Percentiles rank a stretch among this genome's conserved stretches.
phyloP scores from a whole-genome alignment of 1,140 invertebrate species.

The Euura lappo region DNA sequence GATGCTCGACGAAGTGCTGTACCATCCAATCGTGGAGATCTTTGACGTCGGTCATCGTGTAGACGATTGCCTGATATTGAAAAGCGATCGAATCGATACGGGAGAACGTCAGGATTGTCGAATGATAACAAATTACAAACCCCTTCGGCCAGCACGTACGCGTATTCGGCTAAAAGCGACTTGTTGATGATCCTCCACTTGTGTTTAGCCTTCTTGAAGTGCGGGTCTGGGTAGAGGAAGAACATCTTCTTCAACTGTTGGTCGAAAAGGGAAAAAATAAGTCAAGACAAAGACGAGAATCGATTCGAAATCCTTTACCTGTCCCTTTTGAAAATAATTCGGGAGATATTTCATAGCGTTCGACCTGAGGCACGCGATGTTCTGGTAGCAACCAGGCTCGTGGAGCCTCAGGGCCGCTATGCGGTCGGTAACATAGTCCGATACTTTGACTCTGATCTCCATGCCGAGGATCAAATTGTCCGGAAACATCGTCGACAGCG shows the following conservation, averaged over 20 bases:
- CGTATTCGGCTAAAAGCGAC: constrained; percentile 93
- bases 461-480: constrained; percentile 91
- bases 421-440: constrained; percentile 96
- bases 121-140: constrained; percentile 61
- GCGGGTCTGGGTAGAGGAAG: constrained; percentile 99
- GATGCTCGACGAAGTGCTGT: constrained; percentile 88
- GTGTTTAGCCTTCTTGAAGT: constrained; percentile 99
- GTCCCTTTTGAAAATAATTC: constrained; percentile 95
- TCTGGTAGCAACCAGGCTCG: constrained; percentile 82
- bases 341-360: constrained; percentile 99
- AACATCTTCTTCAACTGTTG: constrained; percentile 96
- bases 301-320: constrained; percentile 64
- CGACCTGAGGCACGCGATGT: constrained; percentile 93
- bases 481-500: constrained; percentile 90
- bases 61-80: constrained; percentile 81
- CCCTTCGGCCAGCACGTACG: constrained; percentile 86
- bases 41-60: constrained; percentile 98
- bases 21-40: constrained; percentile 98
- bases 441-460: constrained; percentile 98
- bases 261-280: background rate
- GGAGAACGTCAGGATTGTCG: background rate
- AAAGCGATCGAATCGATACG: background rate
- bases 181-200: constrained; percentile 99
- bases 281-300: background rate
- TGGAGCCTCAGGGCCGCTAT: constrained; percentile 86